phyloP scores from a whole-genome alignment of 2,797 vertebrate genomes.

The Trichosurus vulpecula region DNA sequence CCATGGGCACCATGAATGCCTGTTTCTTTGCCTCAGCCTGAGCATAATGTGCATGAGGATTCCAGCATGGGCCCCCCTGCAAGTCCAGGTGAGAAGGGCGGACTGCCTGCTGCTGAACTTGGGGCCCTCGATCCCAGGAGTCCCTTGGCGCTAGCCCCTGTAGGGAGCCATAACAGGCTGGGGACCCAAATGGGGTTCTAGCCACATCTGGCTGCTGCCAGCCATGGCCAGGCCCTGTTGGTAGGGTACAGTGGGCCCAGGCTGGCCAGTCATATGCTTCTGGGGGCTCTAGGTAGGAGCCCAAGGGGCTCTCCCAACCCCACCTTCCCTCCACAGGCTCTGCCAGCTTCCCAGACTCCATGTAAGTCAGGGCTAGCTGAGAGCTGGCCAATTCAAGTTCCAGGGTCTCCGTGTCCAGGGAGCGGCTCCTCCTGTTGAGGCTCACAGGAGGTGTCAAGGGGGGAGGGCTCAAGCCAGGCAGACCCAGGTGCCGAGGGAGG shows the following conservation, averaged over 20 bases:
- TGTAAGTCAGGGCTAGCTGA: constrained; percentile 79
- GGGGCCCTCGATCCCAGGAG: constrained; percentile 41
- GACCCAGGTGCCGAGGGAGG: constrained; percentile 93
- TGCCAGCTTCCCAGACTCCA: constrained; percentile 83
- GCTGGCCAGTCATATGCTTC: constrained; percentile 65
- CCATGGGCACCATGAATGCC: constrained; percentile 74
- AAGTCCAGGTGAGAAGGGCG: constrained; percentile 68
- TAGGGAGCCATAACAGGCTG: constrained; percentile 65
- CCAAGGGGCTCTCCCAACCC: constrained; percentile 70
- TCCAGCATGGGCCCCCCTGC: constrained; percentile 68
- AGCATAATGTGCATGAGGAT: constrained; percentile 60
- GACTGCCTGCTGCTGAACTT: constrained; percentile 12
- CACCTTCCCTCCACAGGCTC: constrained; percentile 70
- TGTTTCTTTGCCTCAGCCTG: constrained; percentile 69
- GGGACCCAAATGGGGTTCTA: constrained; percentile 58
- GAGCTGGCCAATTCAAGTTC: constrained; percentile 87
- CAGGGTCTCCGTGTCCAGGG: constrained; percentile 93
- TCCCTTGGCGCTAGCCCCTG: constrained; percentile 55
- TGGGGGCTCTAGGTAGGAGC: constrained; percentile 76
- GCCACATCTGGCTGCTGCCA: constrained; percentile 56
- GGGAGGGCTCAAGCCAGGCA: constrained; percentile 88
- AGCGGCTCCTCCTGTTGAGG: constrained; percentile 92
- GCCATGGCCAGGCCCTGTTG: constrained; percentile 46
- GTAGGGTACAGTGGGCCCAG: constrained; percentile 68
- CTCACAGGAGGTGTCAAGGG: constrained; percentile 88